Evolutionary conservation across 1,140 invertebrate genomes (phyloP).

Genomic region (Aphis gossypii): DNA sequence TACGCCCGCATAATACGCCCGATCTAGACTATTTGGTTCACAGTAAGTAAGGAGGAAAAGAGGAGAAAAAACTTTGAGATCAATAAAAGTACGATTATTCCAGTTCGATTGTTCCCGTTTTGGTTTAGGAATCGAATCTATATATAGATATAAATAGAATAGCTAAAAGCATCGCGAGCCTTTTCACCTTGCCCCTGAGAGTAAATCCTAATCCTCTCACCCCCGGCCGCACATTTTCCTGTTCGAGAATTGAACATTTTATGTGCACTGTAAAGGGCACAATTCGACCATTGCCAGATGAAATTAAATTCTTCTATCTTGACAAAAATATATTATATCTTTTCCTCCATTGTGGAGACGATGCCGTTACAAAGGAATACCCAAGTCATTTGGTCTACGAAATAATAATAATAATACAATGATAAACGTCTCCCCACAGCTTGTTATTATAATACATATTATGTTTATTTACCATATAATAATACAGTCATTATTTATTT

Average conservation of each 20-base stretch:
- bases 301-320: conserved; percentile 57
- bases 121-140: conserved; percentile 54
- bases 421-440: neutral
- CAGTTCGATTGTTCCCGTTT: conserved; percentile 54
- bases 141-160: conserved; percentile 42
- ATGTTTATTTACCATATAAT: neutral
- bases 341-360: conserved; percentile 9
- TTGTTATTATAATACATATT: conserved; percentile 14
- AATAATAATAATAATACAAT: conserved; percentile 37
- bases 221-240: conserved; percentile 24
- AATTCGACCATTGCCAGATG: conserved; percentile 51
- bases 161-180: conserved; percentile 42
- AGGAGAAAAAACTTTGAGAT: conserved; percentile 46
- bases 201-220: conserved; percentile 55
- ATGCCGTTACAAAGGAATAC: conserved; percentile 15
- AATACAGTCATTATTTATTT: neutral
- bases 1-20: conserved; percentile 11
- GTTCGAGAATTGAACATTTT: conserved; percentile 55
- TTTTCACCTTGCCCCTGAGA: conserved; percentile 54
- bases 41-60: neutral
- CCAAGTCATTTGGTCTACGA: conserved; percentile 34
- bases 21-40: conserved; percentile 29
- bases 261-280: conserved; percentile 53
- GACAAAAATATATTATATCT: conserved; percentile 29
- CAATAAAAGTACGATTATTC: conserved; percentile 58